phyloP scores from a whole-genome alignment of 2,888 invertebrate genomes.

The Drosophila bunnanda region DNA sequence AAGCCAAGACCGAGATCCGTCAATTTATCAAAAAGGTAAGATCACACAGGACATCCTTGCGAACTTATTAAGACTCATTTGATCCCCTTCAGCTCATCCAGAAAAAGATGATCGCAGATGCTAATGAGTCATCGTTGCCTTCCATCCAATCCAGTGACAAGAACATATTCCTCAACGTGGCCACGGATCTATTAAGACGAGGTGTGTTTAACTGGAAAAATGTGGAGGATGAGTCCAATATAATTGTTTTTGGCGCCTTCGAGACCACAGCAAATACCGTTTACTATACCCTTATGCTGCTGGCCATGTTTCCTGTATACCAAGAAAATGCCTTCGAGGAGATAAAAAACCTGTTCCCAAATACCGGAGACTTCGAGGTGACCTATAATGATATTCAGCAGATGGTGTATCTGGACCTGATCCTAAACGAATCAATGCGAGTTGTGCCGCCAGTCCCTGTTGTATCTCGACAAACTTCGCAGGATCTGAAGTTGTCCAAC shows the following conservation, averaged over 20 bases:
- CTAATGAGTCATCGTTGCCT: constrained; percentile 1
- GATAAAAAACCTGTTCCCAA: constrained; percentile 68
- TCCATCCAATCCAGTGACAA: constrained; percentile 39
- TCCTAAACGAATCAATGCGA: constrained; percentile 82
- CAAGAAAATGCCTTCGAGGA: constrained; percentile 81
- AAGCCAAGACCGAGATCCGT: constrained; percentile 70
- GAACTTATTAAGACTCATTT: not conserved
- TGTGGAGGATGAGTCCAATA: constrained; percentile 81
- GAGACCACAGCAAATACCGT: constrained; percentile 83
- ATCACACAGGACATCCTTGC: accelerated
- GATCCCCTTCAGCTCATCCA: constrained; percentile 61
- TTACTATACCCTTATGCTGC: constrained; percentile 69
- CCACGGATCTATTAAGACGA: constrained; percentile 70
- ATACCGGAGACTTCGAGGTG: constrained; percentile 68
- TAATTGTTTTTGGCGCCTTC: constrained; percentile 82
- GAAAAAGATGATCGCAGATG: constrained; percentile 60
- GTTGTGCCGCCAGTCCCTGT: constrained; percentile 81
- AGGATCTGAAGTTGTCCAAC: constrained; percentile 73
- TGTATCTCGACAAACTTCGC: constrained; percentile 72
- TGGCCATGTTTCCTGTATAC: constrained; percentile 81
- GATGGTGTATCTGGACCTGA: constrained; percentile 81
- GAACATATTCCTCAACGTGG: constrained; percentile 74
- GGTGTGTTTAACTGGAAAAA: constrained; percentile 75
- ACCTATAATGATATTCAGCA: constrained; percentile 76
- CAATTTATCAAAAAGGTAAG: constrained; percentile 75